phyloP scores from a whole-genome alignment of 2,797 vertebrate genomes.

The Gymnoscopelus braueri region DNA sequence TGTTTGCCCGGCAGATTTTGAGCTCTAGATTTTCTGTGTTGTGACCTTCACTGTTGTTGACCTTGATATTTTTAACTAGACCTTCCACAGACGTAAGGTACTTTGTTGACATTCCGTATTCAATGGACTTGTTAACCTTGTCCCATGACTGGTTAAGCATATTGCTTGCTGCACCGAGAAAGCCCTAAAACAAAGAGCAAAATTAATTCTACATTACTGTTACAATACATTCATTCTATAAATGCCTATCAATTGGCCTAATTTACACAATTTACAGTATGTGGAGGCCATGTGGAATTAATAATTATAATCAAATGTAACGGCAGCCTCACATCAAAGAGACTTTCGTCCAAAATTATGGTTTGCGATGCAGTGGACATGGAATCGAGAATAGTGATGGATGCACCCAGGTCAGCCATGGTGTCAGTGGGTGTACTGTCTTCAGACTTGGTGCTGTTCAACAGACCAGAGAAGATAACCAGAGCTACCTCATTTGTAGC shows the following conservation, averaged over 20 bases:
- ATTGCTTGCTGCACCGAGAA: conserved; percentile 73
- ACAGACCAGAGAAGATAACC: conserved; percentile 68
- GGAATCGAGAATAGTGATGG: conserved; percentile 58
- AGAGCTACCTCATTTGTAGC: conserved; percentile 54
- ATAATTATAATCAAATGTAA: too few relatives aligned
- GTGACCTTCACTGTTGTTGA: conserved; percentile 38
- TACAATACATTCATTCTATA: background rate
- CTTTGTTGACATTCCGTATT: conserved; percentile 35
- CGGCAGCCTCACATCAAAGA: conserved; percentile 66
- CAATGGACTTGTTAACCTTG: rapidly evolving
- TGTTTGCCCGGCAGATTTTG: conserved; percentile 50
- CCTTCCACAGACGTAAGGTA: conserved; percentile 76
- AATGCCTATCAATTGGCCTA: too few relatives aligned
- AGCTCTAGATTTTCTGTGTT: conserved; percentile 68
- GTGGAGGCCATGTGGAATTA: too few relatives aligned
- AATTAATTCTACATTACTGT: background rate
- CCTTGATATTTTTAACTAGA: conserved; percentile 68
- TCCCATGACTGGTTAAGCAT: conserved; percentile 67
- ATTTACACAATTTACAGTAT: too few relatives aligned
- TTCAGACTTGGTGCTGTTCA: conserved; percentile 47
- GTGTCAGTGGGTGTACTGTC: background rate
- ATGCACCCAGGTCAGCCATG: conserved; percentile 55
- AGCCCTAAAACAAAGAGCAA: conserved; percentile 58
- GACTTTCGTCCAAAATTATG: background rate
- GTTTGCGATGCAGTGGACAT: conserved; percentile 51